Evolutionary conservation across 2,113 vertebrate species (phyloP), one percentile per base, ranked within the genome.

Genomic region (Orthonyx spaldingii): DNA sequence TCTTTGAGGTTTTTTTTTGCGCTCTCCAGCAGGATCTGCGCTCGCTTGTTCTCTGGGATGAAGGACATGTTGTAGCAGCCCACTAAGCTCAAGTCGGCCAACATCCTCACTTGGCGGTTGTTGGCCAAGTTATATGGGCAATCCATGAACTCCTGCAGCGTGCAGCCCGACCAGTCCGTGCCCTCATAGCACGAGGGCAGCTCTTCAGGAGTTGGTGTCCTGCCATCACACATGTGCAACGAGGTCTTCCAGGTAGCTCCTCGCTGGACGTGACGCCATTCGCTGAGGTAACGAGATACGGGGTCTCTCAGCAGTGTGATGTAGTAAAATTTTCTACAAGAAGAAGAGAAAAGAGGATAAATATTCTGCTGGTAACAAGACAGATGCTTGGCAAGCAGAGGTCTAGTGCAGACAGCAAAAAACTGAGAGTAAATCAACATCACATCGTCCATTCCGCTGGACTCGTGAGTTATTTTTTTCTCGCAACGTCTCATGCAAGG

Each of bases 1-100:
- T 99, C 99, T 33, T 98, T 98, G 57, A 99, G 98, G 98, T 99
- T 99, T 97, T 99, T 99, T 98, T 99, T 99, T 80, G 99, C 99
- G 0, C 99, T 99, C 92, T 99, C 99, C 83, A 99, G 98, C 59
- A 99, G 98, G 80, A 99, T 98, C 98, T 99, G 99, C 4, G 99
- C 99, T 23, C 99, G 98, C 97, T 99, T 99, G 98, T 98, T 99
- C 97, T 99, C 99, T 0, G 99, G 98, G 60, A 99, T 98, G 71
- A 99, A 99, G 56, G 99, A 99, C 98, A 99, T 99, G 97, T 99
- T 99, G 98, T 99, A 99, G 98, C 99, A 99, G 97, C 99, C 99
- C 90, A 99, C 99, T 24, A 99, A 97, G 97, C 99, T 99, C 95
- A 99, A 96, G 97, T 99, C 99, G 0, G 99, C 99, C 93, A 99